Evolutionary conservation across 2,888 invertebrate genomes (phyloP).

Genomic region (Conus canariensis): DNA sequence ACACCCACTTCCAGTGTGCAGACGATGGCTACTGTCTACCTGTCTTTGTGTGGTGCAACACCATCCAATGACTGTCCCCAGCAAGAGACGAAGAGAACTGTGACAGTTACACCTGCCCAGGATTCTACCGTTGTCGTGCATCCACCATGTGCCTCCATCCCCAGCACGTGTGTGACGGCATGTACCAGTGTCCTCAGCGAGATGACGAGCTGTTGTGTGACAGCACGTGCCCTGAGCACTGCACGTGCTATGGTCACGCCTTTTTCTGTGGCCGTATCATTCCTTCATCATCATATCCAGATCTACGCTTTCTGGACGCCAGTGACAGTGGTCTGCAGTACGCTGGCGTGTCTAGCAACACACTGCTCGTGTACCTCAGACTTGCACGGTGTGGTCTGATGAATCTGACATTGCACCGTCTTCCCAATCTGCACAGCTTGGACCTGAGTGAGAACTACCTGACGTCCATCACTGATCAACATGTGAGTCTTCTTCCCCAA

Average conservation of each 20-base stretch:
- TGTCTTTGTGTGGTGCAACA: constrained; percentile 23
- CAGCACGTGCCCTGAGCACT: background rate
- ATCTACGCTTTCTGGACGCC: constrained; percentile 25
- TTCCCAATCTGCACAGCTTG: constrained; percentile 19
- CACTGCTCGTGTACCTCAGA: constrained; percentile 1
- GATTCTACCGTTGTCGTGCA: constrained; percentile 32
- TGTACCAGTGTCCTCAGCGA: constrained; percentile 35
- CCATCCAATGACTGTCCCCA: background rate
- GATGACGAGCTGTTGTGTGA: constrained; percentile 33
- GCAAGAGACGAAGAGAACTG: constrained; percentile 27
- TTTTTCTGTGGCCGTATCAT: background rate
- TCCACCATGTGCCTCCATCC: constrained; percentile 3
- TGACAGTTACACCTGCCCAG: constrained; percentile 28
- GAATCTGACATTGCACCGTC: background rate
- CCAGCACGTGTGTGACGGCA: constrained; percentile 21
- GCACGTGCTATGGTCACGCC: constrained; percentile 29
- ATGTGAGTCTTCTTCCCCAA: background rate
- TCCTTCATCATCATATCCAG: background rate
- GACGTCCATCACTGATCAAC: constrained; percentile 8
- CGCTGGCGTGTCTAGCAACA: background rate
- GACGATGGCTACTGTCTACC: constrained; percentile 26
- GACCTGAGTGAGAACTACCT: constrained; percentile 25
- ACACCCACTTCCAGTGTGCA: constrained; percentile 25
- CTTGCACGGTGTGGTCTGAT: constrained; percentile 15
- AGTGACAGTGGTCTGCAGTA: constrained; percentile 8